Percentiles rank a stretch among this genome's conserved stretches.
phyloP scores from a whole-genome alignment of 1,140 invertebrate species.

The Metaphire vulgaris region DNA sequence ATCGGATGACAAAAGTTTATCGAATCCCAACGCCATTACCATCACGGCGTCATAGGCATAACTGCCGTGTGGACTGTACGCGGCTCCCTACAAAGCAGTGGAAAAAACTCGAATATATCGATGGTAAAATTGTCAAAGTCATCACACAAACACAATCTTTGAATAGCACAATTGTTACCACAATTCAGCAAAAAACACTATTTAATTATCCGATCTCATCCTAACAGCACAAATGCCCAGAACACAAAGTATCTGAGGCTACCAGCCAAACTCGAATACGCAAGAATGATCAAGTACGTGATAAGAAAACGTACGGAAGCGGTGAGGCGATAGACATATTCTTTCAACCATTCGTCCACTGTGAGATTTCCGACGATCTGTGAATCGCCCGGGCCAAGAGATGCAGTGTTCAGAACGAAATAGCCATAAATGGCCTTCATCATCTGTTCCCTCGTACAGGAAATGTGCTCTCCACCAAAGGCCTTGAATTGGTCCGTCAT shows the following conservation, averaged over 20 bases:
- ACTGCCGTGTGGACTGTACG: conserved; percentile 61
- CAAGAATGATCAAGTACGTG: neutral
- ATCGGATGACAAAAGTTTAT: conserved; percentile 59
- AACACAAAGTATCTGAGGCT: no score
- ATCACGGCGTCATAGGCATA: conserved; percentile 78
- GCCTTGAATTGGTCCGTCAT: conserved; percentile 60
- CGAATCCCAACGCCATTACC: conserved; percentile 69
- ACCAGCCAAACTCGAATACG: neutral
- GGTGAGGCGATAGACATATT: neutral
- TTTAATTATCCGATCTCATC: no score
- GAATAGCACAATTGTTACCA: no score
- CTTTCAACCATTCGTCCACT: conserved; percentile 45
- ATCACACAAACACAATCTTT: neutral
- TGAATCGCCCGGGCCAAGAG: conserved; percentile 51
- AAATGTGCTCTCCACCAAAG: conserved; percentile 46
- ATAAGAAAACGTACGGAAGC: neutral
- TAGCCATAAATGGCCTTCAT: conserved; percentile 66
- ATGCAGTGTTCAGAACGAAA: conserved; percentile 64
- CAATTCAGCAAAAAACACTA: no score
- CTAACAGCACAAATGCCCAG: no score
- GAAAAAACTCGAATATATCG: no score
- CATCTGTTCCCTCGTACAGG: conserved; percentile 63
- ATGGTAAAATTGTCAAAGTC: neutral
- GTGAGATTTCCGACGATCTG: conserved; percentile 42
- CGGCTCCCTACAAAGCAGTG: no score